Base-by-base conservation (phyloP, 2,113 vertebrate species). In the Aleadryas rufinucha region DNA sequence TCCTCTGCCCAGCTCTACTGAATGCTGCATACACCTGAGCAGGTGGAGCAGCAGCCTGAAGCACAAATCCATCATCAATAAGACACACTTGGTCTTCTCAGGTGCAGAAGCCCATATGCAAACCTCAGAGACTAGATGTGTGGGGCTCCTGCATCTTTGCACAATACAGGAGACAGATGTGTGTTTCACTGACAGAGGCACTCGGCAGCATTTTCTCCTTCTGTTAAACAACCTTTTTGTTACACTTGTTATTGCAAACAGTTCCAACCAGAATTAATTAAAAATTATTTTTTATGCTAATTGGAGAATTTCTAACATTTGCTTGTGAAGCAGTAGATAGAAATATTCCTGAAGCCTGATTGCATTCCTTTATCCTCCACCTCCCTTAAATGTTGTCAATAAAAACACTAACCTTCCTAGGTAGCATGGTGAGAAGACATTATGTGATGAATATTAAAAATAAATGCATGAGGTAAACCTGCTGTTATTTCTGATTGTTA, bases 391-490 rank as follows among this genome's bases (percentile, higher is more conserved):
- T 97, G 96, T 96, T 96, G 97, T 97, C 97, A 97, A 53, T 97
- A 96, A 97, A 96, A 97, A 87, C 95, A 91, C 87, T 10, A 28
- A 93, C 61, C 76, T 83, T 89, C 69, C 92, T 96, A 92, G 52
- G 95, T 92, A 87, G 96, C 68, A 92, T 94, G 95, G 94, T 95
- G 92, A 94, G 92, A 94, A 97, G 90, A 97, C 52, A 94, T 93
- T 92, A 85, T 77, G 91, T 97, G 92, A 97, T 97, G 92, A 96
- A 89, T 95, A 45, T 91, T 93, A 90, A 96, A 93, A 96, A 90
- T 97, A 96, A 96, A 97, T 98, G 98, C 98, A 98, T 98, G 98
- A 98, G 68, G 89, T 95, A 96, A 97, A 97, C 90, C 92, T 91
- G 95, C 97, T 96, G 96, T 97, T 96, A 96, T 96, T 87, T 84